Evolutionary conservation across 2,797 vertebrate species (phyloP).

Genomic region (Gallinago stenura): DNA sequence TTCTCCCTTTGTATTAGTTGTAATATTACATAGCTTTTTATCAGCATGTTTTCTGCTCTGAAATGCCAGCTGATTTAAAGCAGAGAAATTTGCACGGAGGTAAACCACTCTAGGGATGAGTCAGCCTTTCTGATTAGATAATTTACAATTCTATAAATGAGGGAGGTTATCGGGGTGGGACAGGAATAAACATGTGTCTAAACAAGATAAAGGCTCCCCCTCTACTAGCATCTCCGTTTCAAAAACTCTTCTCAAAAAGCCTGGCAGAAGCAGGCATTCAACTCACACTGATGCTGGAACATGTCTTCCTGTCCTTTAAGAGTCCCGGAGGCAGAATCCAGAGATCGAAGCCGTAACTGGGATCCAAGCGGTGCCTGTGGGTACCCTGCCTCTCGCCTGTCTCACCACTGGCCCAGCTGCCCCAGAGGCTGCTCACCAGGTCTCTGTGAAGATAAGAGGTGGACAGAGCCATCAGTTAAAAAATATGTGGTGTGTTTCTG

Average conservation of each 20-base stretch:
- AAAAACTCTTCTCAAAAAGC: not conserved
- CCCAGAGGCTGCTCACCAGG: not conserved
- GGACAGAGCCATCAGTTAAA: not conserved
- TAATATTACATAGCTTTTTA: not conserved
- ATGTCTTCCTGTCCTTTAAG: not conserved
- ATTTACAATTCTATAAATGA: not conserved
- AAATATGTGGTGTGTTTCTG: not conserved
- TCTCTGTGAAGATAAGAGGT: not conserved
- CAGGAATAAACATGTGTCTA: not conserved
- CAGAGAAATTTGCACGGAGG: constrained; percentile 19
- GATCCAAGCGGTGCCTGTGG: not conserved
- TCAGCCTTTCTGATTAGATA: constrained; percentile 8
- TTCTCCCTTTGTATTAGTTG: not conserved
- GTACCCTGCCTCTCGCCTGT: not conserved
- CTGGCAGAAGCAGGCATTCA: not conserved
- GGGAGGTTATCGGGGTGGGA: not conserved
- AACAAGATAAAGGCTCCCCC: not conserved
- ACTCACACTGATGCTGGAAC: not conserved
- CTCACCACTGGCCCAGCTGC: fast-evolving
- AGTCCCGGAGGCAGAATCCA: not conserved
- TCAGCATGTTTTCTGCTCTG: not conserved
- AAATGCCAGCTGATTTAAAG: not conserved
- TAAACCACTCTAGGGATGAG: not conserved
- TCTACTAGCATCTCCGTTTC: not conserved
- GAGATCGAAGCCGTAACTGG: not conserved